Base-by-base conservation (phyloP, 2,888 invertebrate species). In the Autographa gamma region DNA sequence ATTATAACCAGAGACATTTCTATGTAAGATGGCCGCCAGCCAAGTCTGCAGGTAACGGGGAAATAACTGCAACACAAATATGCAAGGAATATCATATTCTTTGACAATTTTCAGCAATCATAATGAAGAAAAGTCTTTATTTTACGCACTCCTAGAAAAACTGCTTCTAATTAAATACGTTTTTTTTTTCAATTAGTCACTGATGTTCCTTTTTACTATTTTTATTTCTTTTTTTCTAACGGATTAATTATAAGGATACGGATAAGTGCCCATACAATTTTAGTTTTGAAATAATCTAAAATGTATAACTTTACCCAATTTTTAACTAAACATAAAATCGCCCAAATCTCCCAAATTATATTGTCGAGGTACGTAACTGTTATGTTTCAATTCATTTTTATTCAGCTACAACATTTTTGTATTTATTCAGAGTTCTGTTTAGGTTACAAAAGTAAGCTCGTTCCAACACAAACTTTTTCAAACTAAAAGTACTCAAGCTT, bases 1-100 rank as follows among this genome's bases (percentile, higher is more conserved):
- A 25, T 34, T 62, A 38, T 65, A 43, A 65, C 32, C 52, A 63
- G 54, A 19, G 11, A 54, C 8, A 69, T 66, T 62, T 62, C 31
- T 64, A 72, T 68, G 34, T 43, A 77, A 69, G 43, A 73, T 81
- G 81, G 81, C 70, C 32, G n/a, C 59, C 9, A 63, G 70, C 83
- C 81, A 80, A 81, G 59, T 67, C 73, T 69, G 61, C 11, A 64
- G 52, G 18, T 54, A 63, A 60, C 64, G 62, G 77, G 80, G 74
- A 74, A 75, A 72, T 67, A 72, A 72, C 62, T 72, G n/a, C 66
- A 60, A 70, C 48, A 68, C 62, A 69, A 69, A 56, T 68, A 74
- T 71, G 58, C 34, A 6, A 9, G 41, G 63, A 68, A 74, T 77
- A 80, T 16, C 16, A 14, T 43, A 4, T 43, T 43, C 16, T 43